phyloP scores from a whole-genome alignment of 92 coral and sea anemone genomes.

The Actinostola sp. region DNA sequence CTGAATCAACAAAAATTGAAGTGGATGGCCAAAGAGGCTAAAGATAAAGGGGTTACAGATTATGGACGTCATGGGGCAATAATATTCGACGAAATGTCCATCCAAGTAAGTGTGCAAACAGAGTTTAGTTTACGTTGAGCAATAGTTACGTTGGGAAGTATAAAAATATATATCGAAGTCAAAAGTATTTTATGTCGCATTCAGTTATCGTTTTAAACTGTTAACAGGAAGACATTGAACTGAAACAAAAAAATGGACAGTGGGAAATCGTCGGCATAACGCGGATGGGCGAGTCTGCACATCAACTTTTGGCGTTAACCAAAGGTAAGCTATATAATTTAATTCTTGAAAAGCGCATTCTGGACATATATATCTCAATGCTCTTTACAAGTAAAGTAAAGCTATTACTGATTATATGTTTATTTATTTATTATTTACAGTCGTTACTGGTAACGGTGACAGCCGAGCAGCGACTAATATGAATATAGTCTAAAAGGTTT shows the following conservation, averaged over 20 bases:
- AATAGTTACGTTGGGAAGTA: too few species aligned
- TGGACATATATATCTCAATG: not conserved
- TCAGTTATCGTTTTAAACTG: too few species aligned
- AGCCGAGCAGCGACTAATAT: too few species aligned
- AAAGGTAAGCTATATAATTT: not conserved
- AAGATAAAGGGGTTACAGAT: too few species aligned
- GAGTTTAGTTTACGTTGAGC: not conserved
- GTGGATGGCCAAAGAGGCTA: slow-evolving; percentile 8
- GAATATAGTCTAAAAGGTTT: too few species aligned
- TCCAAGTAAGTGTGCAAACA: slow-evolving; percentile 13
- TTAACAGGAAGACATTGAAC: not conserved
- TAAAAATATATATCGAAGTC: too few species aligned
- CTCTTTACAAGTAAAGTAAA: too few species aligned
- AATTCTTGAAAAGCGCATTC: too few species aligned
- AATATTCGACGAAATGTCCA: slow-evolving; percentile 32
- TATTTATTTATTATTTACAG: too few species aligned
- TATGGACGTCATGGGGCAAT: slow-evolving; percentile 17
- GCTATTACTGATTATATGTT: too few species aligned
- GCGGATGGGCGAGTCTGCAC: not conserved
- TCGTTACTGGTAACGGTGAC: too few species aligned
- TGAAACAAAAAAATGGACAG: not conserved
- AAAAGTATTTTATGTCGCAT: not conserved
- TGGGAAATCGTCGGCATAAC: slow-evolving; percentile 3
- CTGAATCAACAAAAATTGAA: not conserved
- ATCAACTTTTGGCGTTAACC: too few species aligned